A percentile compares a stretch with the other conserved stretches of the same genome.
Conservation (phyloP, 30 jellyfish, hydroid and myxozoan species). For the Mastigias papua region DNA sequence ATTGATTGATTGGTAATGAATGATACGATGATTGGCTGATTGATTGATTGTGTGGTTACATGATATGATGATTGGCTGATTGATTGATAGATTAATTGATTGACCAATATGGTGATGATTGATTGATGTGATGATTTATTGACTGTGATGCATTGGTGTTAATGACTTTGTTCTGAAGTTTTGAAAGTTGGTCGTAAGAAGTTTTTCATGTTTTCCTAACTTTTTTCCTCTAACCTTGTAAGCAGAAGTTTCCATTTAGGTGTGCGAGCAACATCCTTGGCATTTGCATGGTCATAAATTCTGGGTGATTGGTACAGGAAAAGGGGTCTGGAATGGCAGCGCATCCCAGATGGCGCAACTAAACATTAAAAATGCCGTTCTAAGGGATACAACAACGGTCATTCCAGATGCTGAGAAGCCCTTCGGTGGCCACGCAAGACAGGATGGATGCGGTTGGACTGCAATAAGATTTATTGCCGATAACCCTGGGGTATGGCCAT, state of each 20-base stretch:
- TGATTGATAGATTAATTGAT: no score
- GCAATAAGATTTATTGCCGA: conserved; percentile 68
- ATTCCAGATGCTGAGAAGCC: conserved; percentile 69
- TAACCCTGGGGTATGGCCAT: conserved; percentile 80
- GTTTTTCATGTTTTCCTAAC: background rate
- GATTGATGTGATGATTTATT: no score
- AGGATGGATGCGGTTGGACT: conserved; percentile 77
- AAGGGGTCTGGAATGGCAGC: conserved; percentile 72
- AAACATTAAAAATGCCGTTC: conserved; percentile 28
- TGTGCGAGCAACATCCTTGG: conserved; percentile 77
- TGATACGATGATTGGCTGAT: no score
- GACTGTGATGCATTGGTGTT: no score
- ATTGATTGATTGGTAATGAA: no score
- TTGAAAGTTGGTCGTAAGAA: background rate
- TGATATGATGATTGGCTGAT: no score
- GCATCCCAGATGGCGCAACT: conserved; percentile 63
- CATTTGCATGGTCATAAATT: conserved; percentile 70
- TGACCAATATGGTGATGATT: no score
- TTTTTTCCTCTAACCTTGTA: background rate
- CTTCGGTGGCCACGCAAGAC: conserved; percentile 56
- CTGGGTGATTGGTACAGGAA: conserved; percentile 73
- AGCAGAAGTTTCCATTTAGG: background rate
- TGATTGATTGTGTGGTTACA: no score
- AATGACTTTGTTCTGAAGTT: background rate
- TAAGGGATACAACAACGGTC: conserved; percentile 72